phyloP scores from a whole-genome alignment of 2,113 vertebrate species.

The Bostrychus sinensis region DNA sequence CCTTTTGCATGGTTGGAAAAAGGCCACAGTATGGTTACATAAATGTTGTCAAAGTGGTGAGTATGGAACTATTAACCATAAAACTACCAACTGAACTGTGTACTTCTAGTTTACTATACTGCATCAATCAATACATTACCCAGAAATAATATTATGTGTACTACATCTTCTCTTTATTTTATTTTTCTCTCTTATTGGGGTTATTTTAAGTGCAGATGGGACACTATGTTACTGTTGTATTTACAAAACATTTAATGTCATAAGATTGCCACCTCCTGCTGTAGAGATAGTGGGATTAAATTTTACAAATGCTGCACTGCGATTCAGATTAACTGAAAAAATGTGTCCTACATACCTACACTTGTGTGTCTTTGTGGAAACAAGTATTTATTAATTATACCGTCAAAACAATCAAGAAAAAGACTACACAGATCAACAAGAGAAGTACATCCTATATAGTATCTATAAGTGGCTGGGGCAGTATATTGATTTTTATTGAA shows the following conservation, averaged over 20 bases:
- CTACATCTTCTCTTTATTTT: conserved; percentile 9
- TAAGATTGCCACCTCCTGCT: conserved; percentile 24
- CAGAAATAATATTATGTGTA: background rate
- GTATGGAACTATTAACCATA: too few relatives aligned
- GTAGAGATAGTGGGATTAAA: conserved; percentile 42
- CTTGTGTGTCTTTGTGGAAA: conserved; percentile 5
- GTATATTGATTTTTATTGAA: conserved; percentile 33
- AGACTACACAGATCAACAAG: background rate
- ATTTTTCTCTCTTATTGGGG: conserved; percentile 6
- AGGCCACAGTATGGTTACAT: too few relatives aligned
- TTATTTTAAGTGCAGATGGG: conserved; percentile 16
- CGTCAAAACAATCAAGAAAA: too few relatives aligned
- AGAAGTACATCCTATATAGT: background rate
- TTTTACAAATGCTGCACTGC: conserved; percentile 29
- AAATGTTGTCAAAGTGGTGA: too few relatives aligned
- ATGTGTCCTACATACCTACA: conserved; percentile 32
- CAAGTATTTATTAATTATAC: background rate
- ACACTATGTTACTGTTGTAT: conserved; percentile 26
- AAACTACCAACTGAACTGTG: too few relatives aligned
- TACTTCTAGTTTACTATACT: background rate
- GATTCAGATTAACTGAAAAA: conserved; percentile 30
- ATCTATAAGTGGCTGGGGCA: background rate
- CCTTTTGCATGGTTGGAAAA: too few relatives aligned
- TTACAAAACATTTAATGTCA: conserved; percentile 22
- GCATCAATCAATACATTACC: conserved; percentile 3